These are phyloP conservation scores for Octodon degus DNA, from an alignment of 2,113 vertebrate species.

Conservation along the genomic window DNA sequence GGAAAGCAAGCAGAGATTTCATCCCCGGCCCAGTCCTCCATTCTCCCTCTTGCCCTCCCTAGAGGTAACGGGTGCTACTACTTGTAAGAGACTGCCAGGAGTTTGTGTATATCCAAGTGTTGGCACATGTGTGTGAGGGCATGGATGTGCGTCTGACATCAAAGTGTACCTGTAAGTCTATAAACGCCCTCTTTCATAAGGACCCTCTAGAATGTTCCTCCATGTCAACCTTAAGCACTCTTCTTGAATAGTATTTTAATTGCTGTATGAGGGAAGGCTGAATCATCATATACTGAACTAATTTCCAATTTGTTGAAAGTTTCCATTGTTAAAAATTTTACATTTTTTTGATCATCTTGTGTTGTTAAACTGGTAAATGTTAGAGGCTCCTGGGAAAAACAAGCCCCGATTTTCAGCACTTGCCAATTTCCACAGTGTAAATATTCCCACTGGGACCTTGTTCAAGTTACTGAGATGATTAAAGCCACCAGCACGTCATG, in stretches of 20 bases:
- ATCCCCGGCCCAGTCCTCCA: not conserved
- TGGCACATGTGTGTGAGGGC: rapidly evolving
- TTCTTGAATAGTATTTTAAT: not conserved
- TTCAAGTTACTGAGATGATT: not conserved
- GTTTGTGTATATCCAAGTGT: not conserved
- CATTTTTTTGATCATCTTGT: not conserved
- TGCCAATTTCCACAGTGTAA: not conserved
- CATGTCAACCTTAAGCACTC: rapidly evolving
- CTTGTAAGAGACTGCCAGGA: not conserved
- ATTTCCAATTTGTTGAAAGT: not conserved
- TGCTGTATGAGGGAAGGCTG: not conserved
- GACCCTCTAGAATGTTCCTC: not conserved
- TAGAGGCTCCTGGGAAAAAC: too few relatives aligned
- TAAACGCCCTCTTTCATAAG: not conserved
- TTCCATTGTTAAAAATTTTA: not conserved
- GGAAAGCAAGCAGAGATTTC: not conserved
- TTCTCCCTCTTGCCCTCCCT: not conserved
- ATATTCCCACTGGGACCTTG: not conserved
- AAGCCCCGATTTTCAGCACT: not conserved
- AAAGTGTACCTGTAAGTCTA: not conserved
- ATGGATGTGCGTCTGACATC: not conserved
- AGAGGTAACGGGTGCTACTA: not conserved
- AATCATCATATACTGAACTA: not conserved
- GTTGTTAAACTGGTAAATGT: not conserved
- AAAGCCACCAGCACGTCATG: rapidly evolving